A percentile compares a stretch with the other conserved stretches of the same genome.
These are phyloP conservation scores for Bombus terrestris DNA, from an alignment of 1,140 invertebrate species.

Conservation along the genomic window DNA sequence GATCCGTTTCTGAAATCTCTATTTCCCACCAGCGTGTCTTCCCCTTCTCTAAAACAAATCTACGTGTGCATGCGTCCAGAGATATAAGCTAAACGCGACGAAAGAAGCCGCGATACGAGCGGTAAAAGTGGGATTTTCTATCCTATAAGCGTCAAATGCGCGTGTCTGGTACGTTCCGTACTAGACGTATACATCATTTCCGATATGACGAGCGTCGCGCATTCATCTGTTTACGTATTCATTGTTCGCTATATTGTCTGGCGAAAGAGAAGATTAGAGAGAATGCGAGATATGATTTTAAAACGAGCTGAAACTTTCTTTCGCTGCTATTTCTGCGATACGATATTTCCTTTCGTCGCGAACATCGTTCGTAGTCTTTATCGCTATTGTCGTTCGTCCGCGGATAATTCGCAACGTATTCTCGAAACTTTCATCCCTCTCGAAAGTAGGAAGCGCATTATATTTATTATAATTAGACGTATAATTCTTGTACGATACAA, in stretches of 20 bases:
- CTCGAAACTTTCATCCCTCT: too few relatives aligned
- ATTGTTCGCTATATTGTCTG: background rate
- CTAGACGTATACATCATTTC: too few relatives aligned
- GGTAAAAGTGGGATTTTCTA: background rate
- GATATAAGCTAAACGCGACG: background rate
- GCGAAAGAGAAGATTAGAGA: background rate
- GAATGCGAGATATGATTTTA: background rate
- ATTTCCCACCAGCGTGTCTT: background rate
- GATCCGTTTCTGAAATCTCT: background rate
- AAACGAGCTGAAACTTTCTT: background rate
- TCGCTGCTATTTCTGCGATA: background rate
- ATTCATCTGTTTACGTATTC: too few relatives aligned
- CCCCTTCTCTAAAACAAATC: background rate
- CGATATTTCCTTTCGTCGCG: too few relatives aligned
- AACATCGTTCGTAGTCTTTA: too few relatives aligned
- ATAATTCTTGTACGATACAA: too few relatives aligned
- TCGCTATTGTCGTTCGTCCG: too few relatives aligned
- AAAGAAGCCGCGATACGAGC: constrained; percentile 16
- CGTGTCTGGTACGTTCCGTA: too few relatives aligned
- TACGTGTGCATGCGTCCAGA: constrained; percentile 31
- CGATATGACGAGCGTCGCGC: too few relatives aligned
- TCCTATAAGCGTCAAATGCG: background rate
- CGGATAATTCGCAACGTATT: too few relatives aligned
- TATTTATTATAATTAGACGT: too few relatives aligned
- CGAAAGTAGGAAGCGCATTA: too few relatives aligned